A percentile compares a stretch with the other conserved stretches of the same genome.
Evolutionary conservation across 2,113 vertebrate genomes (phyloP).

Genomic region (Syrrhaptes paradoxus): DNA sequence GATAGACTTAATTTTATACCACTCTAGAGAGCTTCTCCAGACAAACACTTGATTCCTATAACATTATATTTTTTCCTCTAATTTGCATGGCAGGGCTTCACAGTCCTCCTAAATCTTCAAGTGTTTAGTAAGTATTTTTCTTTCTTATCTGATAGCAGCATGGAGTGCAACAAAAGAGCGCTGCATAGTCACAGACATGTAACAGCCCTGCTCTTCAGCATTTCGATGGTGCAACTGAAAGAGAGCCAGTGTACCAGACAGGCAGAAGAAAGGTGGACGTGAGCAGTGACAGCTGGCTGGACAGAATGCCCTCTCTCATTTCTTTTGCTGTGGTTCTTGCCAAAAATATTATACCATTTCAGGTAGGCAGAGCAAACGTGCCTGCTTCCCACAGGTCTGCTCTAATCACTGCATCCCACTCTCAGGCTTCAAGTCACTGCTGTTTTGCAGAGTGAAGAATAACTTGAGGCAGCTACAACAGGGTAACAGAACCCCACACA

Average conservation of each 20-base stretch:
- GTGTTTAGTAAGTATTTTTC: conserved; percentile 1
- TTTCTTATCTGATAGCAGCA: background rate
- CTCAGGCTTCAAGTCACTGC: background rate
- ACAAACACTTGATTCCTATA: background rate
- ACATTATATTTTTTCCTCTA: background rate
- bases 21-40: background rate
- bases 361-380: background rate
- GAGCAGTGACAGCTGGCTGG: background rate
- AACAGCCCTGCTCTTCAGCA: background rate
- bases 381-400: background rate
- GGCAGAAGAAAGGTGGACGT: background rate
- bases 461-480: background rate
- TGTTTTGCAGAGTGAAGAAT: background rate
- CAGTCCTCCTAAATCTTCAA: background rate
- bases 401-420: background rate
- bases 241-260: background rate
- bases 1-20: background rate
- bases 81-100: background rate
- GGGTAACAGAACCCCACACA: background rate
- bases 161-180: background rate
- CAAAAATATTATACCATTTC: background rate
- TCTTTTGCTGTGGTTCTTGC: background rate
- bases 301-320: conserved; percentile 13
- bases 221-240: background rate
- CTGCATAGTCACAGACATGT: background rate